A percentile compares a stretch with the other conserved stretches of the same genome.
Conservation (phyloP, 2,113 vertebrate genomes). For the Glaucomys volans region DNA sequence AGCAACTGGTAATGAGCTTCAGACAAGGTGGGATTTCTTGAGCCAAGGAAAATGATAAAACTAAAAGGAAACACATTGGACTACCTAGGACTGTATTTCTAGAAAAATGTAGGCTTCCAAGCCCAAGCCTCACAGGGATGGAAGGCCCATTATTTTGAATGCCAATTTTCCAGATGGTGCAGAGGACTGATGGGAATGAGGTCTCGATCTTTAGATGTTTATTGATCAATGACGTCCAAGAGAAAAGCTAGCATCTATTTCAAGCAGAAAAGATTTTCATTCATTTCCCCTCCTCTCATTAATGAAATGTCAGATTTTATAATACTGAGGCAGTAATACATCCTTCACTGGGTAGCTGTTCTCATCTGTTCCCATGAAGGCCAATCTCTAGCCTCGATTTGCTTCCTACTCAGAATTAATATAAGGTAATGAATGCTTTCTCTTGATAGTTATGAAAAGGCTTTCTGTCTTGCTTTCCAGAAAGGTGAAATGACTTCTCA, state of each 20-base stretch:
- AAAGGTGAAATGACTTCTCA: neutral
- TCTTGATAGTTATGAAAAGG: neutral
- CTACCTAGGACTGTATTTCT: neutral
- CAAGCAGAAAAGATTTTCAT: neutral
- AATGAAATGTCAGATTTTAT: constrained; percentile 59
- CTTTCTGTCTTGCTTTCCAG: neutral
- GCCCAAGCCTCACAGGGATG: neutral
- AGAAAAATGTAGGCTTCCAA: neutral
- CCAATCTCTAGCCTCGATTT: neutral
- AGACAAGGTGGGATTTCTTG: neutral
- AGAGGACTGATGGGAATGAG: constrained; percentile 62
- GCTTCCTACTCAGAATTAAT: neutral
- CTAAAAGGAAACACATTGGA: neutral
- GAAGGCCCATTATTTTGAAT: neutral
- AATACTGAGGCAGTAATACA: neutral
- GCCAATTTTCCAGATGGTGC: neutral
- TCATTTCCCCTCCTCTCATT: constrained; percentile 18
- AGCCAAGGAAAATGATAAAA: constrained; percentile 64
- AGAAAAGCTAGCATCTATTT: constrained; percentile 72
- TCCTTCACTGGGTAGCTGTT: neutral
- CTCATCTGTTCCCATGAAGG: neutral
- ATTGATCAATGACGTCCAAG: constrained; percentile 78
- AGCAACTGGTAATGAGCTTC: constrained; percentile 56
- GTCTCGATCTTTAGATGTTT: constrained; percentile 63
- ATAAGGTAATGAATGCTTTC: neutral